Conservation (phyloP, 2,888 invertebrate species). For the Caenorhabditis plicata region DNA sequence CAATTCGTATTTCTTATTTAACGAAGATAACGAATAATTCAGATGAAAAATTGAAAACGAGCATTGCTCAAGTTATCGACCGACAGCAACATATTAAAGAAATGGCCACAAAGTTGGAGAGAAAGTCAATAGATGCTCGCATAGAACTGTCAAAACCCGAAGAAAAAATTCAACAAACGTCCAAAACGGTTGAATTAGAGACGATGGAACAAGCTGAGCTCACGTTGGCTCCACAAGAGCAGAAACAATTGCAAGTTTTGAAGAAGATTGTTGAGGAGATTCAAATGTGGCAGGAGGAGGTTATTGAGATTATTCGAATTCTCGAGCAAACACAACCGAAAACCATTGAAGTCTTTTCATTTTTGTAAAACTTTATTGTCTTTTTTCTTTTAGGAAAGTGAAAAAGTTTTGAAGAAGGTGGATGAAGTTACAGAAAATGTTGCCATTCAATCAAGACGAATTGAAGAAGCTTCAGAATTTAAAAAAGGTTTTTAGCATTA, state of each 20-base stretch:
- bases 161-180: slow-evolving; percentile 19
- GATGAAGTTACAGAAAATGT: slow-evolving; percentile 25
- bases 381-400: too few species aligned
- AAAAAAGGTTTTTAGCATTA: slow-evolving; percentile 12
- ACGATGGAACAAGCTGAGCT: slow-evolving; percentile 21
- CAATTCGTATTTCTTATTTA: too few species aligned
- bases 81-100: slow-evolving; percentile 28
- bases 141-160: slow-evolving; percentile 24
- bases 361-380: too few species aligned
- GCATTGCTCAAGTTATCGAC: slow-evolving; percentile 22
- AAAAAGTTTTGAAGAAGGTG: slow-evolving; percentile 18
- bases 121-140: slow-evolving; percentile 23
- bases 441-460: slow-evolving; percentile 19
- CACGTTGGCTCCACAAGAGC: slow-evolving; percentile 22
- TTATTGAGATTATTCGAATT: slow-evolving; percentile 31
- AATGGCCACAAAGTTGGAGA: slow-evolving; percentile 27
- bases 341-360: too few species aligned
- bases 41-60: slow-evolving; percentile 18
- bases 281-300: slow-evolving; percentile 42
- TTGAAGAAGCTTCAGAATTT: slow-evolving; percentile 23
- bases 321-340: slow-evolving; percentile 10
- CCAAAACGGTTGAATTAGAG: slow-evolving; percentile 30
- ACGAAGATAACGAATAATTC: too few species aligned
- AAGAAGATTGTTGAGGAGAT: slow-evolving; percentile 34
- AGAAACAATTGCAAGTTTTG: slow-evolving; percentile 33